These are phyloP conservation scores for Agapostemon virescens DNA, from an alignment of 2,888 invertebrate genomes.

Conservation along the genomic window DNA sequence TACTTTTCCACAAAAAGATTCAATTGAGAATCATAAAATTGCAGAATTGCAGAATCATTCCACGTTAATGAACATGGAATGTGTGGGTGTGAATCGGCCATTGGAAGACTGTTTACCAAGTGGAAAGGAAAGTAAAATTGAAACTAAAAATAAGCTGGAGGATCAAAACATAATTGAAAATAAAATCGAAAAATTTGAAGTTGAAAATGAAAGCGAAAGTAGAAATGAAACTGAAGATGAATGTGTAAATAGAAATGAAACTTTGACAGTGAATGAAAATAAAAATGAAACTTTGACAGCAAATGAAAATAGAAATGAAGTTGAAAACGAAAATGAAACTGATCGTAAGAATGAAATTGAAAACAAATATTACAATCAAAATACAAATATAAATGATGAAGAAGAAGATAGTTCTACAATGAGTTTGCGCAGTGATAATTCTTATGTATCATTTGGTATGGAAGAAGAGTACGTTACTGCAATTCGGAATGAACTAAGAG, in stretches of 20 bases:
- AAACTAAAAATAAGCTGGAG: neutral
- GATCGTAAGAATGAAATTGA: slow-evolving; percentile 13
- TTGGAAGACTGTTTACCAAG: slow-evolving; percentile 21
- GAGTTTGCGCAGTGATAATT: slow-evolving; percentile 80
- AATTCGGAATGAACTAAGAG: slow-evolving; percentile 86
- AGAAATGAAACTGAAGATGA: neutral
- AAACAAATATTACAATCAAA: slow-evolving; percentile 15
- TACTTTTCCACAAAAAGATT: neutral
- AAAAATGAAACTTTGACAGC: neutral
- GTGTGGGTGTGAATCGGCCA: neutral
- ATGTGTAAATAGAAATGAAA: neutral
- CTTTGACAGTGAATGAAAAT: too few relatives aligned
- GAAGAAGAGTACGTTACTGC: slow-evolving; percentile 88
- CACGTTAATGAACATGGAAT: neutral
- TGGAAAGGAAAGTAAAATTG: slow-evolving; percentile 10
- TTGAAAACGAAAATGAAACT: neutral
- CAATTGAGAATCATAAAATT: neutral
- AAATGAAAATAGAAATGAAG: slow-evolving; percentile 3
- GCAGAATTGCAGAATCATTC: neutral
- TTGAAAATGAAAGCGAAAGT: slow-evolving; percentile 8
- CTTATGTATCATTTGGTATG: slow-evolving; percentile 83
- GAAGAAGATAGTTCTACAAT: slow-evolving; percentile 81
- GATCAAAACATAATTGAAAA: neutral
- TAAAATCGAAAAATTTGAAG: neutral
- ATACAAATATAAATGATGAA: slow-evolving; percentile 61